phyloP scores from a whole-genome alignment of 1,140 invertebrate genomes.

The Neodiprion lecontei region DNA sequence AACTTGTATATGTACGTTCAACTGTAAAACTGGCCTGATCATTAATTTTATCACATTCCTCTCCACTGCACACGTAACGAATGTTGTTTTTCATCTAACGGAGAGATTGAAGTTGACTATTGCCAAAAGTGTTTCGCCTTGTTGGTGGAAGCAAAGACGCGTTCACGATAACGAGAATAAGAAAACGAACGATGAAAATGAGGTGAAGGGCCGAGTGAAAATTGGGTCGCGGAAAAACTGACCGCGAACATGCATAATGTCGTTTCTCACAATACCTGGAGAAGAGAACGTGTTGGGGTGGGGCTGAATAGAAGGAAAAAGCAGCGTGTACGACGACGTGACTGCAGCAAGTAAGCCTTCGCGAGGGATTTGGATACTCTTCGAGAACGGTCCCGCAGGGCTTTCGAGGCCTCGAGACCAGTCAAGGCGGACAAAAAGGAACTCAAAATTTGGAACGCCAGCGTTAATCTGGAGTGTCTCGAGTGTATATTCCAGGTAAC shows the following conservation, averaged over 20 bases:
- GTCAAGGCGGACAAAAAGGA: not conserved
- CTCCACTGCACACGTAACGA: too few species aligned
- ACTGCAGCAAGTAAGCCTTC: not conserved
- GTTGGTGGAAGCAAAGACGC: too few species aligned
- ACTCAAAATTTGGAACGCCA: not conserved
- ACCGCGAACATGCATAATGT: not conserved
- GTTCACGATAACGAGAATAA: not conserved
- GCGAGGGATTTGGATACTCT: not conserved
- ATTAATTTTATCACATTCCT: too few species aligned
- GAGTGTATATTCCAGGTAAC: not conserved
- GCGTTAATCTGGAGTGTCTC: constrained; percentile 1
- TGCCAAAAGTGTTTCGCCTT: too few species aligned
- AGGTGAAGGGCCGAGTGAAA: not conserved
- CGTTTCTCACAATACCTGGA: not conserved
- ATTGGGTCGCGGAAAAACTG: not conserved
- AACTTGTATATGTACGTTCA: too few species aligned
- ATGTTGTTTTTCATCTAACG: too few species aligned
- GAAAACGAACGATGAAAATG: not conserved
- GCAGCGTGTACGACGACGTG: too few species aligned
- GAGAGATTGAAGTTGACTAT: too few species aligned
- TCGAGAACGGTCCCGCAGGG: not conserved
- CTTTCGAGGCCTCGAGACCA: not conserved
- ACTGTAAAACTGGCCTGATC: too few species aligned
- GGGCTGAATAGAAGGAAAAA: not conserved
- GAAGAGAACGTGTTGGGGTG: not conserved